Evolutionary conservation across 2,888 invertebrate species (phyloP).

Genomic region (Trissoscelio sp.): DNA sequence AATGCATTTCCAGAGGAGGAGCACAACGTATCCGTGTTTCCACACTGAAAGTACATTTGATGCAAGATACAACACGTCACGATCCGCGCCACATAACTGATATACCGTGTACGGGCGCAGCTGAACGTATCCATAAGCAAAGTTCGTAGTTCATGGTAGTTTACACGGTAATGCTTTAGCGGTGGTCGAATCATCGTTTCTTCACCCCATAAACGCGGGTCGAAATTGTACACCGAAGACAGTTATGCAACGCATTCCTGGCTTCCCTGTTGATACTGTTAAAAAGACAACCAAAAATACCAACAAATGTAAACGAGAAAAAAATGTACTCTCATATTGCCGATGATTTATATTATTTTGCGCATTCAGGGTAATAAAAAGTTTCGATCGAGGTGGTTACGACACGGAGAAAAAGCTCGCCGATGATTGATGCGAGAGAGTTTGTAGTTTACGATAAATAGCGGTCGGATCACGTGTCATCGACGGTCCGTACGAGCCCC

Average conservation of each 20-base stretch:
- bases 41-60: slow-evolving; percentile 83
- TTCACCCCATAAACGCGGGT: slow-evolving; percentile 72
- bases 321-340: not conserved
- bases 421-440: slow-evolving; percentile 65
- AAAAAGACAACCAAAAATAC: no score
- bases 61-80: slow-evolving; percentile 83
- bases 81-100: slow-evolving; percentile 80
- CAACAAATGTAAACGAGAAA: slow-evolving; percentile 14
- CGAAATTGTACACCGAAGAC: slow-evolving; percentile 14
- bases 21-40: slow-evolving; percentile 81
- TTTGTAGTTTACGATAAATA: slow-evolving; percentile 64
- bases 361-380: slow-evolving; percentile 23
- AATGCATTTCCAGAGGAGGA: slow-evolving; percentile 55
- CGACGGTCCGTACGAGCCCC: slow-evolving; percentile 31
- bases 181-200: slow-evolving; percentile 78
- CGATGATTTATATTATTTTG: slow-evolving; percentile 54
- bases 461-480: slow-evolving; percentile 66
- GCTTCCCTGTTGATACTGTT: not conserved
- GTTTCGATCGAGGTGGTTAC: slow-evolving; percentile 19
- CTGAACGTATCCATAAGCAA: slow-evolving; percentile 74
- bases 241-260: slow-evolving; percentile 6
- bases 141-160: slow-evolving; percentile 74
- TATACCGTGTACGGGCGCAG: slow-evolving; percentile 78
- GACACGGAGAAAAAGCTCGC: slow-evolving; percentile 39
- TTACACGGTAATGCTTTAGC: slow-evolving; percentile 77